These are phyloP conservation scores for Orientallactaga bullata DNA, from an alignment of 2,113 vertebrate species.

Conservation along the genomic window DNA sequence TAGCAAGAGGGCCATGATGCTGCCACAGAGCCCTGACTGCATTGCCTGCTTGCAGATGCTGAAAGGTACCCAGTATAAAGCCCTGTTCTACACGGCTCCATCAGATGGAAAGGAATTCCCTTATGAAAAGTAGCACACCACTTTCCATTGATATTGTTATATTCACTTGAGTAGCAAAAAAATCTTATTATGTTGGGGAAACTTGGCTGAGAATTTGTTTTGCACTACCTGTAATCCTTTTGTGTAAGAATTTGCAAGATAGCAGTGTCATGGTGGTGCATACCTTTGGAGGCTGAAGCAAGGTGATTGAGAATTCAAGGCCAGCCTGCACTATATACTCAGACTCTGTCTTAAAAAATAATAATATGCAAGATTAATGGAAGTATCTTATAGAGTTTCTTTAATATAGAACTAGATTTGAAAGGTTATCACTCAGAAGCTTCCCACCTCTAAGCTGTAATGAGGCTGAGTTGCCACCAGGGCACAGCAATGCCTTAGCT, in stretches of 20 bases:
- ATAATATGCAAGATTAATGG: neutral
- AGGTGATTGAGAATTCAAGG: neutral
- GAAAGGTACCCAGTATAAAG: neutral
- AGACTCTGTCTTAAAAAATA: neutral
- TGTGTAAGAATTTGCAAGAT: neutral
- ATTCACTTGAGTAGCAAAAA: neutral
- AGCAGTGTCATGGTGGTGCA: neutral
- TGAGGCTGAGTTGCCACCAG: slow-evolving; percentile 67
- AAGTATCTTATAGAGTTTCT: neutral
- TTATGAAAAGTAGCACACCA: neutral
- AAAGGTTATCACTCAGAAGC: neutral
- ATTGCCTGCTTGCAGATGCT: neutral
- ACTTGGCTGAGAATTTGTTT: neutral
- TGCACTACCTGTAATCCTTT: neutral
- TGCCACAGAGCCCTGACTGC: fast-evolving
- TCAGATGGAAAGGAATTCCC: neutral
- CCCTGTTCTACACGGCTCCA: neutral
- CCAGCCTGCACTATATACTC: neutral
- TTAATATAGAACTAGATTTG: neutral
- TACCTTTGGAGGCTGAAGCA: neutral
- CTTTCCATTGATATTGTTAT: neutral
- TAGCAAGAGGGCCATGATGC: neutral
- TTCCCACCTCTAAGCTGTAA: slow-evolving; percentile 9
- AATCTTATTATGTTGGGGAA: neutral
- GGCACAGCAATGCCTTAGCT: slow-evolving; percentile 61